Percentiles rank a stretch among this genome's conserved stretches.
phyloP scores from a whole-genome alignment of 2,888 invertebrate genomes.

The Hypselothyrea guttata region DNA sequence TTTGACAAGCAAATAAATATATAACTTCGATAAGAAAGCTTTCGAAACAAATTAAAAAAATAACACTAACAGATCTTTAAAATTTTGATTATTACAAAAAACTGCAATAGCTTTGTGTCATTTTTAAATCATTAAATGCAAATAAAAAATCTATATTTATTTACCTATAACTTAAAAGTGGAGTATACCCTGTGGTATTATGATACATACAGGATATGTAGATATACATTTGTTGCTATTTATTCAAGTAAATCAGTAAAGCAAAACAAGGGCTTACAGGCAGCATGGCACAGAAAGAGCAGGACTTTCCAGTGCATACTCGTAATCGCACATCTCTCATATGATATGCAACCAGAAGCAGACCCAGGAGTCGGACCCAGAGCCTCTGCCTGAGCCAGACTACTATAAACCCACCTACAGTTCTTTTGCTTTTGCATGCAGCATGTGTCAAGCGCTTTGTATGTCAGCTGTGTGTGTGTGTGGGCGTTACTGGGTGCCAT shows the following conservation, averaged over 20 bases:
- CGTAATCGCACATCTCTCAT: conserved; percentile 27
- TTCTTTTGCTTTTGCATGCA: conserved; percentile 41
- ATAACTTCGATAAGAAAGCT: no score
- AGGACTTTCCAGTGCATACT: conserved; percentile 5
- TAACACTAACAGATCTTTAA: no score
- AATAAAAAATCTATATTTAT: no score
- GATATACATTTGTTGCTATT: conserved; percentile 55
- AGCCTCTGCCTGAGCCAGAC: conserved; percentile 10
- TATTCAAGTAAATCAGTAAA: conserved; percentile 62
- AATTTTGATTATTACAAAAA: no score
- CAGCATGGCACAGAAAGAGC: conserved; percentile 2
- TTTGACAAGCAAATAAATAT: no score
- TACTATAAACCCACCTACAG: conserved; percentile 46
- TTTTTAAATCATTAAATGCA: no score
- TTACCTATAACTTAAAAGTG: no score
- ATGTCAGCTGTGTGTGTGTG: conserved; percentile 40
- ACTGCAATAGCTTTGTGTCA: no score
- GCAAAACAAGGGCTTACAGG: conserved; percentile 53
- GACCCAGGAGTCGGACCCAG: conserved; percentile 17
- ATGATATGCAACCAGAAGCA: conserved; percentile 51
- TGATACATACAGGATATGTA: conserved; percentile 20
- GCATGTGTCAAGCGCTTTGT: conserved; percentile 63
- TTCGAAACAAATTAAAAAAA: no score
- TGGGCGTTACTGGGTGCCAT: conserved; percentile 10
- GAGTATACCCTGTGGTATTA: neutral